Evolutionary conservation across 92 coral and sea anemone genomes (phyloP).

Genomic region (Epizoanthus stellaris): DNA sequence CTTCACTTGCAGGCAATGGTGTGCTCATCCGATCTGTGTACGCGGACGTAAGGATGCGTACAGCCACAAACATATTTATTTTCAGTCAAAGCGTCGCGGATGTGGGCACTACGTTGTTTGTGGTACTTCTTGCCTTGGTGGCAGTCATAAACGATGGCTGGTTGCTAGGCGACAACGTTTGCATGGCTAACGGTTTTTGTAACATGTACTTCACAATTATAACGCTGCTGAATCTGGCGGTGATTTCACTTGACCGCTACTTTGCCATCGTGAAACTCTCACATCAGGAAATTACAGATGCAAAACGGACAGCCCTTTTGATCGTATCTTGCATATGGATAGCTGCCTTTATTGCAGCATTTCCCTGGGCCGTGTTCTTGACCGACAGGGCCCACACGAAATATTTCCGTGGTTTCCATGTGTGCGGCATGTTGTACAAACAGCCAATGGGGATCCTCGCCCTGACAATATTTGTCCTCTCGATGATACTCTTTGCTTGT

Average conservation of each 20-base stretch:
- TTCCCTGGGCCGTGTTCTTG: constrained; percentile 72
- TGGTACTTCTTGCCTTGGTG: constrained; percentile 65
- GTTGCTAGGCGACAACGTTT: constrained; percentile 64
- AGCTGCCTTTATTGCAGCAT: constrained; percentile 53
- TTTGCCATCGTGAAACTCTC: constrained; percentile 66
- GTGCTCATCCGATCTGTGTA: constrained; percentile 55
- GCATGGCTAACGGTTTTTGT: constrained; percentile 59
- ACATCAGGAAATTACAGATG: constrained; percentile 12
- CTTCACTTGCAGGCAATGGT: constrained; percentile 63
- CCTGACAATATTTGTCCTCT: constrained; percentile 15
- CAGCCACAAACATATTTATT: constrained; percentile 75
- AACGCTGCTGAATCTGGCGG: constrained; percentile 67
- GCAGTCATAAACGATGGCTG: constrained; percentile 73
- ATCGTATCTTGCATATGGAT: constrained; percentile 57
- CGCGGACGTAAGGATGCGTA: constrained; percentile 60
- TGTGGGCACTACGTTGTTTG: constrained; percentile 70
- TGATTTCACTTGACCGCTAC: constrained; percentile 76
- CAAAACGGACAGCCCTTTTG: constrained; percentile 48
- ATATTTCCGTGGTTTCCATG: constrained; percentile 75
- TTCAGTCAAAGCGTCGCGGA: constrained; percentile 78
- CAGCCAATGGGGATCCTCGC: constrained; percentile 58
- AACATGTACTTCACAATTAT: constrained; percentile 83
- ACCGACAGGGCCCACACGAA: constrained; percentile 56
- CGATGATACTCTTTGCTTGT: constrained; percentile 41
- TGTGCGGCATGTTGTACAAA: constrained; percentile 63